Conservation (phyloP, 2,797 vertebrate species). For the Hephaestus fuliginosus region DNA sequence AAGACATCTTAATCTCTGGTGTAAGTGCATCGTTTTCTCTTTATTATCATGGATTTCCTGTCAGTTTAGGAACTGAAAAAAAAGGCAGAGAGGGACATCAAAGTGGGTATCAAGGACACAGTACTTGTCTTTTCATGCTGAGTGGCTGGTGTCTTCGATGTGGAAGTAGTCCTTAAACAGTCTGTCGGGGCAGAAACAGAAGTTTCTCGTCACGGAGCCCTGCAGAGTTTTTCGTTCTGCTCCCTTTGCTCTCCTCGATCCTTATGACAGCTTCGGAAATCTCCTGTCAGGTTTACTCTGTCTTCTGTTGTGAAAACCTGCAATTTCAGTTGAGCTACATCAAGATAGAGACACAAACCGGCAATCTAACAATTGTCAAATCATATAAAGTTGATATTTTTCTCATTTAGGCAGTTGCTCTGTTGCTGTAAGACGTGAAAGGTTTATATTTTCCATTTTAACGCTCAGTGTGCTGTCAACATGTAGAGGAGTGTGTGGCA, state of each 20-base stretch:
- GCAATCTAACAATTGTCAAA: conserved; percentile 58
- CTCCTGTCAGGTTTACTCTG: conserved; percentile 51
- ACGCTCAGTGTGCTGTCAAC: conserved; percentile 12
- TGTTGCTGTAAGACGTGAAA: conserved; percentile 6
- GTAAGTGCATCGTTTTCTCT: not conserved
- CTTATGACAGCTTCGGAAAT: conserved; percentile 46
- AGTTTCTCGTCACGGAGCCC: not conserved
- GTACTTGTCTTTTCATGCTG: not conserved
- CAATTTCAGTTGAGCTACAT: conserved; percentile 51
- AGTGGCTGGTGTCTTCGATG: not conserved
- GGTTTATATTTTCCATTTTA: conserved; percentile 48
- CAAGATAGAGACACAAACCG: conserved; percentile 43
- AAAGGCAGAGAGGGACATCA: too few species aligned
- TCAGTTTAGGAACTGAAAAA: not conserved
- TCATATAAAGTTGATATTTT: conserved; percentile 46
- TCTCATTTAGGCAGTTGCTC: conserved; percentile 9
- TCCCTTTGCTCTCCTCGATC: conserved; percentile 25
- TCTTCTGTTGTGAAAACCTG: conserved; percentile 53
- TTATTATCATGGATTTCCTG: conserved; percentile 7
- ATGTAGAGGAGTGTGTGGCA: not conserved
- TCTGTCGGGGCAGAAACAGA: conserved; percentile 9
- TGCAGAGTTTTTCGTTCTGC: conserved; percentile 29
- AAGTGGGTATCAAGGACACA: not conserved
- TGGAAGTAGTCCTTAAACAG: conserved; percentile 24
- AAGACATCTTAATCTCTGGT: not conserved